Conservation (phyloP, 1,140 invertebrate genomes). For the Drosophila truncata region DNA sequence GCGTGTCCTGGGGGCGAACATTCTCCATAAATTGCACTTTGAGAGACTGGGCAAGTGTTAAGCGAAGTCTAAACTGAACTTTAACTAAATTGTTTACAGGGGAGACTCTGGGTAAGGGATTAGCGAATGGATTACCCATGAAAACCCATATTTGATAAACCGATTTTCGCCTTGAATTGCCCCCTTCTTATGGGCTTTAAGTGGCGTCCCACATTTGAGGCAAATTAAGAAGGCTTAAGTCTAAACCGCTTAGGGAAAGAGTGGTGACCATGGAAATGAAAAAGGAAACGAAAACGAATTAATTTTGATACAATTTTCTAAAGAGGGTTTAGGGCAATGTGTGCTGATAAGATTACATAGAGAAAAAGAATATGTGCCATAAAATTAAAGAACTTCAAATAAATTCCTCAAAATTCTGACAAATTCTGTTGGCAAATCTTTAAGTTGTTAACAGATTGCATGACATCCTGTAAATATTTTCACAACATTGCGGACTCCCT, state of each 20-base stretch:
- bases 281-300: constrained; percentile 22
- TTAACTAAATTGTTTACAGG: constrained; percentile 35
- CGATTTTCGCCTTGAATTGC: constrained; percentile 14
- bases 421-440: neutral
- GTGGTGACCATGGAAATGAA: constrained; percentile 38
- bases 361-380: constrained; percentile 1
- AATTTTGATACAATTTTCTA: constrained; percentile 33
- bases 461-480: constrained; percentile 33
- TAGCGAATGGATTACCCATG: constrained; percentile 20
- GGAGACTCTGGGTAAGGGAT: constrained; percentile 17
- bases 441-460: constrained; percentile 21
- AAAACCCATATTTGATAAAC: constrained; percentile 31
- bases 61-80: constrained; percentile 33
- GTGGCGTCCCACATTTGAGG: constrained; percentile 13
- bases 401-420: neutral
- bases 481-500: constrained; percentile 2
- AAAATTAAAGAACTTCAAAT: neutral
- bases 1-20: constrained; percentile 13
- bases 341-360: constrained; percentile 5
- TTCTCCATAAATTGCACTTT: constrained; percentile 62
- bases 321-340: constrained; percentile 26
- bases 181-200: constrained; percentile 9
- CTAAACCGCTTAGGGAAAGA: constrained; percentile 41
- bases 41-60: constrained; percentile 16
- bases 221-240: constrained; percentile 38